Percentiles rank a stretch among this genome's conserved stretches.
Evolutionary conservation across 2,888 invertebrate species (phyloP).

Genomic region (Pimpla rufipes): DNA sequence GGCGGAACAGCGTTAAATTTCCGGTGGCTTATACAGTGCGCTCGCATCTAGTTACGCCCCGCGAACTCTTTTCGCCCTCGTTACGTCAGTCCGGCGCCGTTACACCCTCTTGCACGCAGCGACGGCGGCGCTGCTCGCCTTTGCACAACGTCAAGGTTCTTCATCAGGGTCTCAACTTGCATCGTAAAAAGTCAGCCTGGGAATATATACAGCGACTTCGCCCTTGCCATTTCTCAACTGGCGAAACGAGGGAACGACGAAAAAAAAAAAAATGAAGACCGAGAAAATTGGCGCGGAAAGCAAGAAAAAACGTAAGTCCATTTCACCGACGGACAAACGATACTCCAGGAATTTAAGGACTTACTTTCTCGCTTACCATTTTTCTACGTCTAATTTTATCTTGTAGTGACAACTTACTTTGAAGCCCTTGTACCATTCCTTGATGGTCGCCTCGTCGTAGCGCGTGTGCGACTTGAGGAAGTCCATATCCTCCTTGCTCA

Average conservation of each 20-base stretch:
- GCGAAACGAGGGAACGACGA: slow-evolving; percentile 8
- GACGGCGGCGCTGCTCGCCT: background rate
- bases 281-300: background rate
- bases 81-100: slow-evolving; percentile 6
- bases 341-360: background rate
- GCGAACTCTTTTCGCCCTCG: slow-evolving; percentile 16
- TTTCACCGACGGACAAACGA: background rate
- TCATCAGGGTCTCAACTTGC: slow-evolving; percentile 38
- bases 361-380: background rate
- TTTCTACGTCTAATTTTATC: background rate
- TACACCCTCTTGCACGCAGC: slow-evolving; percentile 8
- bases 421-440: slow-evolving; percentile 99
- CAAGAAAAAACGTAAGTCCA: slow-evolving; percentile 23
- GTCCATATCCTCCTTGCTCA: slow-evolving; percentile 99
- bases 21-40: background rate
- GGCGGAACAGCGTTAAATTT: slow-evolving; percentile 19
- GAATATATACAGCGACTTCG: slow-evolving; percentile 4
- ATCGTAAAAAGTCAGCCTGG: background rate
- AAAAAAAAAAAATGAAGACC: background rate
- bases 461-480: slow-evolving; percentile 99
- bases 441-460: slow-evolving; percentile 99
- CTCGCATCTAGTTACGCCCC: slow-evolving; percentile 2
- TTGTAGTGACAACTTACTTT: slow-evolving; percentile 91
- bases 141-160: slow-evolving; percentile 6
- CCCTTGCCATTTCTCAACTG: slow-evolving; percentile 12